phyloP scores from a whole-genome alignment of 1,140 invertebrate genomes.

The Euwallacea fornicatus region DNA sequence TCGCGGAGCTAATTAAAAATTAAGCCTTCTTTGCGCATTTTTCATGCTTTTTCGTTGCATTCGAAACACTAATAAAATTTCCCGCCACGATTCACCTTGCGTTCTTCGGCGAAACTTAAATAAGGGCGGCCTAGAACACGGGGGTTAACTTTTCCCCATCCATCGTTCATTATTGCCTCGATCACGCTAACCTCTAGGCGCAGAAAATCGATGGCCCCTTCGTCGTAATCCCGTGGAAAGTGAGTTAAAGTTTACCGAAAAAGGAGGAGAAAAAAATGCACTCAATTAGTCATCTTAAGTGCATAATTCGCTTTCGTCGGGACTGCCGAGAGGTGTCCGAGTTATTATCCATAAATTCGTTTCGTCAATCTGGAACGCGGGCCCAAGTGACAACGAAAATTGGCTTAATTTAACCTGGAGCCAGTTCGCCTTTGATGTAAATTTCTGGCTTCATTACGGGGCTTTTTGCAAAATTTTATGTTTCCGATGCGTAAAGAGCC shows the following conservation, averaged over 20 bases:
- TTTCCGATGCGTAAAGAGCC: constrained; percentile 29
- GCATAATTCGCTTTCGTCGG: too few relatives aligned
- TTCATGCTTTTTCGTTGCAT: constrained; percentile 43
- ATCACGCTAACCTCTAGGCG: constrained; percentile 6
- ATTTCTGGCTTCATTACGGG: constrained; percentile 31
- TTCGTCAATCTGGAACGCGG: constrained; percentile 4
- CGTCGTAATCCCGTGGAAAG: not conserved
- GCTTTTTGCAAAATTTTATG: constrained; percentile 35
- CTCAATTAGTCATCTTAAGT: too few relatives aligned
- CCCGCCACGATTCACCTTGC: constrained; percentile 1
- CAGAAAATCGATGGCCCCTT: constrained; percentile 6
- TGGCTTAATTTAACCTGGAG: constrained; percentile 34
- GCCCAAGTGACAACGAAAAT: constrained; percentile 35
- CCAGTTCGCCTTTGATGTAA: constrained; percentile 28
- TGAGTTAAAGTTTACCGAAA: too few relatives aligned
- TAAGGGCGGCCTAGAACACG: constrained; percentile 5
- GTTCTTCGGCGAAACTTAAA: not conserved
- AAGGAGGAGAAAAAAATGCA: too few relatives aligned
- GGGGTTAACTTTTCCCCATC: constrained; percentile 8
- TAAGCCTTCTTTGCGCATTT: too few relatives aligned
- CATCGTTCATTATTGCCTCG: constrained; percentile 12
- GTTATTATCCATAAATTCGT: constrained; percentile 17
- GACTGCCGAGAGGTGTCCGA: not conserved
- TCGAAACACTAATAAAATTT: constrained; percentile 7
- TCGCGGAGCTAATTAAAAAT: too few relatives aligned